Evolutionary conservation across 2,113 vertebrate genomes (phyloP), one percentile per base, ranked within the genome.

Genomic region (Ochotona princeps): DNA sequence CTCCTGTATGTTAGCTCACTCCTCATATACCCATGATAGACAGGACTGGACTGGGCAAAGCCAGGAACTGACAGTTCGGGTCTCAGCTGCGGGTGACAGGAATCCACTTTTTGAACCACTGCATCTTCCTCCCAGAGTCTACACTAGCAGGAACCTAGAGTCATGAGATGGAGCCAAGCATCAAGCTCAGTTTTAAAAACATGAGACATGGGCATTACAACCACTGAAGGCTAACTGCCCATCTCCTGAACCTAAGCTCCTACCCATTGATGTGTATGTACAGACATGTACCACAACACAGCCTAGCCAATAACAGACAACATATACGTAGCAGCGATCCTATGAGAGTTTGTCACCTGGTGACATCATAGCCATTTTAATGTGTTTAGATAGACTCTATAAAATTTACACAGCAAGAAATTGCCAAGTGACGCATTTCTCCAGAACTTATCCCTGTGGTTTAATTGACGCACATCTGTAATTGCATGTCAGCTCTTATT

Each of bases 401-500:
- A 21, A 7, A 14, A 17, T n/a, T 25, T 21, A 14, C 38, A 54
- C 63, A 79, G 69, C 28, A 18, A 79, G 65, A 47, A 51, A 69
- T 21, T 13, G 17, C 49, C 18, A 54, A 54, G n/a, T 12, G 49
- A 5, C 30, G 18, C 17, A 54, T 2, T 76, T 75, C 47, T 76
- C 38, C 49, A 76, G 17, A 76, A 30, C 28, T 5, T 83, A 57
- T 2, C 15, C 14, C 73, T 14, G 38, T 23, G 78, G n/a, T 32
- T 44, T 54, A 67, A 87, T 11, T 38, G 26, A 74, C 47, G 44
- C 38, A 75, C 38, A 78, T 66, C 8, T 88, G 26, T 80, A 88
- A 87, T 49, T 69, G n/a, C 32, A 51, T 83, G 32, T 73, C 26
- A 75, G 11, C 90, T 94, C 89, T 80, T 80, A 83, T 80, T 57